Percentiles rank a stretch among this genome's conserved stretches.
Conservation (phyloP, 2,797 vertebrate genomes). For the Sciaenops ocellatus region DNA sequence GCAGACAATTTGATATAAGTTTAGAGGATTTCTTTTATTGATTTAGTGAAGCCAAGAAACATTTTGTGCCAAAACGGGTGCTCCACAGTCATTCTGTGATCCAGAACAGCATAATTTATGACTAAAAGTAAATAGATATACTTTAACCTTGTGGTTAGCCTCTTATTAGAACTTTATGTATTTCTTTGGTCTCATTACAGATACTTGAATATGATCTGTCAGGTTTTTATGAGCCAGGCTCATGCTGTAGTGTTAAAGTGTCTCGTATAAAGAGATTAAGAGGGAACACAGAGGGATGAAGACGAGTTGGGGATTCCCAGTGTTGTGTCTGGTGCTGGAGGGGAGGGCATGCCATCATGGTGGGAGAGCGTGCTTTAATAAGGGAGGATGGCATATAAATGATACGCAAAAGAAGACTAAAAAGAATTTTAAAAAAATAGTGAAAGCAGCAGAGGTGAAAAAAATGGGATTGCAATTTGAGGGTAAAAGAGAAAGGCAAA, state of each 20-base stretch:
- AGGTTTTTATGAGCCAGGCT: not conserved
- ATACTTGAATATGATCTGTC: not conserved
- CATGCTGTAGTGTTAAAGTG: slow-evolving; percentile 9
- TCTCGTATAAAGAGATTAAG: slow-evolving; percentile 13
- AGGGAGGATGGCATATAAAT: slow-evolving; percentile 32
- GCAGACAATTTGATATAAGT: not conserved
- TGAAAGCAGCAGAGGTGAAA: slow-evolving; percentile 12
- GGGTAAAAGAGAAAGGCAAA: slow-evolving; percentile 41
- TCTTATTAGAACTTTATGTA: not conserved
- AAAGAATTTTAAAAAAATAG: not conserved
- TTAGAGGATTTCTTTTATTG: not conserved
- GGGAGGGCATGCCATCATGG: slow-evolving; percentile 17
- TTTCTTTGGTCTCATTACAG: not conserved
- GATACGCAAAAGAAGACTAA: slow-evolving; percentile 2
- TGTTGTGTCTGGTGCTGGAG: slow-evolving; percentile 48
- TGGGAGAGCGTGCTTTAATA: slow-evolving; percentile 32
- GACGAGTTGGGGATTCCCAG: slow-evolving; percentile 52
- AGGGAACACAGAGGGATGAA: slow-evolving; percentile 9
- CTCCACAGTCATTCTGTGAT: not conserved
- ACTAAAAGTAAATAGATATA: not conserved
- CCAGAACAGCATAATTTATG: not conserved
- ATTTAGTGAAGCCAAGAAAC: not conserved
- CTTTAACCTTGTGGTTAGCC: not conserved
- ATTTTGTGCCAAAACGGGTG: not conserved
- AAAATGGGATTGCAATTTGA: not conserved